Conservation (phyloP, 2,888 invertebrate species). For the Craniophora ligustri region DNA sequence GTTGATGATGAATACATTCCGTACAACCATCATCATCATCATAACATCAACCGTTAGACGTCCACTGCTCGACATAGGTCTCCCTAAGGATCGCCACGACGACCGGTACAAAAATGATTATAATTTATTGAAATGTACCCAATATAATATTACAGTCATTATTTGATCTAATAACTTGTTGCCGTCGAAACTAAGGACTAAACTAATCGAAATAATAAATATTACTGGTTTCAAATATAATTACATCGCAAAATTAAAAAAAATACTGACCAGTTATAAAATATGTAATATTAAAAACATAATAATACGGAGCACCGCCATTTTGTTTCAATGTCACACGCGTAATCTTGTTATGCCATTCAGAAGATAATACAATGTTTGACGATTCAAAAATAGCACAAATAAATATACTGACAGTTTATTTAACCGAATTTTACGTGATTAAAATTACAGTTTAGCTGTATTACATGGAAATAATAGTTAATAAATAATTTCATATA, state of each 20-base stretch:
- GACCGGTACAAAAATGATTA: too few relatives aligned
- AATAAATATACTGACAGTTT: neutral
- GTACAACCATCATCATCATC: too few relatives aligned
- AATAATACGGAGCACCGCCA: conserved; percentile 30
- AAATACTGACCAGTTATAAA: conserved; percentile 31
- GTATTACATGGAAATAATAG: conserved; percentile 1
- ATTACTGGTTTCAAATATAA: neutral
- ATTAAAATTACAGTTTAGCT: neutral
- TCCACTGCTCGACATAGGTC: too few relatives aligned
- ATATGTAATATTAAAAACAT: conserved; percentile 5
- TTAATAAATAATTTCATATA: conserved; percentile 15
- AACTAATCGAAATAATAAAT: neutral
- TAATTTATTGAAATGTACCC: too few relatives aligned
- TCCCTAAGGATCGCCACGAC: too few relatives aligned
- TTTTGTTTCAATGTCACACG: conserved; percentile 44
- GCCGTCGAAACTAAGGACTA: neutral
- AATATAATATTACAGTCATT: too few relatives aligned
- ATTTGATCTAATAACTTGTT: too few relatives aligned
- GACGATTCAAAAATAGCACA: conserved; percentile 5
- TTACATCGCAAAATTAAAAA: conserved; percentile 14
- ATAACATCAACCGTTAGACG: too few relatives aligned
- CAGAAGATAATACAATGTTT: conserved; percentile 10
- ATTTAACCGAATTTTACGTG: neutral
- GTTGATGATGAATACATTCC: too few relatives aligned
- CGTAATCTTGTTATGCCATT: conserved; percentile 25